Percentiles rank a stretch among this genome's conserved stretches.
Evolutionary conservation across 2,113 vertebrate species (phyloP).

Genomic region (Datnioides undecimradiatus): DNA sequence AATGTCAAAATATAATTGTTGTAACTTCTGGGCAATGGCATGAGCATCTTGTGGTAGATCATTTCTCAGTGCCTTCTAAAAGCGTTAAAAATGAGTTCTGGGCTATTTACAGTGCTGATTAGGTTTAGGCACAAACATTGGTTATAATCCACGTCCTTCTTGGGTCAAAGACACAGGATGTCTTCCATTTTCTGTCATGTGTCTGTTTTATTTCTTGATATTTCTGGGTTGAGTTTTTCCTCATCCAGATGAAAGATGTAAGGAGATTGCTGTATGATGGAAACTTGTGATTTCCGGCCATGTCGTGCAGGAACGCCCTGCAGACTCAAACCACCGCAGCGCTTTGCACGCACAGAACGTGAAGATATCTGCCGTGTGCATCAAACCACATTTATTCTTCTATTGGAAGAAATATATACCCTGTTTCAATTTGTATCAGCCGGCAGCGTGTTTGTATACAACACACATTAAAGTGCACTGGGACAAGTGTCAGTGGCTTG

Average conservation of each 20-base stretch:
- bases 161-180: neutral
- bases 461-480: neutral
- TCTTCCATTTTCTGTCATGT: neutral
- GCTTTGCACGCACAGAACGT: neutral
- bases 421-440: conserved; percentile 2
- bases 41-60: neutral
- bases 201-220: too few species aligned
- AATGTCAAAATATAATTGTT: neutral
- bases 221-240: too few species aligned
- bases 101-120: neutral
- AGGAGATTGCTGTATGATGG: neutral
- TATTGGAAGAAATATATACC: neutral
- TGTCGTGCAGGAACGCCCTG: neutral
- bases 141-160: neutral
- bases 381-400: neutral
- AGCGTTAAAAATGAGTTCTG: neutral
- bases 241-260: neutral
- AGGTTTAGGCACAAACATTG: neutral
- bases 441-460: conserved; percentile 1
- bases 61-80: neutral
- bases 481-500: conserved; percentile 8
- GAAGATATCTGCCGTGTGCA: neutral
- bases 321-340: neutral
- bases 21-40: neutral
- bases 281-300: neutral